These are phyloP conservation scores for Rhabdomys pumilio DNA, from an alignment of 2,797 vertebrate genomes.

Conservation along the genomic window DNA sequence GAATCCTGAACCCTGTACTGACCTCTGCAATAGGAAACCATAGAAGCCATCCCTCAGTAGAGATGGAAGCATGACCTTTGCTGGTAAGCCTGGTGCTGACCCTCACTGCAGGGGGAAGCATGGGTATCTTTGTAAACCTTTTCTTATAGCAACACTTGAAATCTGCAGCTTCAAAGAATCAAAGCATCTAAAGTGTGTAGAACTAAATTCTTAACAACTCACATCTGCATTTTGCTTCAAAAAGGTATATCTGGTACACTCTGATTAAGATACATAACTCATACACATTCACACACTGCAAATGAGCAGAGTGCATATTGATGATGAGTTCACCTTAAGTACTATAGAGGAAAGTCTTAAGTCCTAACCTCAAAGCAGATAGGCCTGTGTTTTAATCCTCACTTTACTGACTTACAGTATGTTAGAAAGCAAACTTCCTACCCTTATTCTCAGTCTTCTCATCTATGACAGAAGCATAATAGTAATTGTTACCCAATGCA, in stretches of 20 bases:
- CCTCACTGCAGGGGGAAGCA: background rate
- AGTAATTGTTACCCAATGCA: background rate
- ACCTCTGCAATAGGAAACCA: background rate
- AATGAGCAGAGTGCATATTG: background rate
- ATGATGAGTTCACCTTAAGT: background rate
- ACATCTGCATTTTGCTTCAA: constrained; percentile 36
- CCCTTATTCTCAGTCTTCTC: background rate
- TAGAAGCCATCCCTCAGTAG: fast-evolving
- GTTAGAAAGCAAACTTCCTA: background rate
- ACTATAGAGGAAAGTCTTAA: background rate
- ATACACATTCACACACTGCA: background rate
- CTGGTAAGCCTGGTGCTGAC: background rate
- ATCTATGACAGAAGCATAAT: background rate
- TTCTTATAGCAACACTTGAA: constrained; percentile 10
- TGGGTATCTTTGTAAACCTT: constrained; percentile 7
- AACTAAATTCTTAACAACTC: constrained; percentile 30
- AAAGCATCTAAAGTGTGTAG: constrained; percentile 27
- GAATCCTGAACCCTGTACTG: background rate
- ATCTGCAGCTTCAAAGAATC: background rate
- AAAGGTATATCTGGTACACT: background rate
- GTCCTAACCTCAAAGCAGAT: background rate
- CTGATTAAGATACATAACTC: constrained; percentile 44
- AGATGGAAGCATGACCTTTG: background rate
- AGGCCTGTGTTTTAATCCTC: background rate
- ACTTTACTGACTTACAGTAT: background rate